phyloP scores from a whole-genome alignment of 1,140 invertebrate genomes.

The Ruditapes philippinarum region DNA sequence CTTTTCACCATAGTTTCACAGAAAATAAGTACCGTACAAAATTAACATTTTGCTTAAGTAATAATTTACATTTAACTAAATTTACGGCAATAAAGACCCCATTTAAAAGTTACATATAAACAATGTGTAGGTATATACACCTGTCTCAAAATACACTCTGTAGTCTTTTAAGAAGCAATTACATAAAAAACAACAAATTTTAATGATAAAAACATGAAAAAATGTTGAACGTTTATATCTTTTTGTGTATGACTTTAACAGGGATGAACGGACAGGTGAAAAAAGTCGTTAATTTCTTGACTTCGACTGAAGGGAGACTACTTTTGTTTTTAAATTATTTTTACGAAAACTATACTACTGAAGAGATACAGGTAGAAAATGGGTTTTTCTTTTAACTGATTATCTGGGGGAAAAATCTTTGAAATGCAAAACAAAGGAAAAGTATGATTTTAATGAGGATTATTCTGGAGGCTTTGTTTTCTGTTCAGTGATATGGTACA shows the following conservation, averaged over 20 bases:
- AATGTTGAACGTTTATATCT: background rate
- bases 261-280: background rate
- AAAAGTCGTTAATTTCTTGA: background rate
- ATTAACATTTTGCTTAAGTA: too few relatives aligned
- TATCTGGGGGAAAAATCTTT: constrained; percentile 19
- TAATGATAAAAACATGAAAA: constrained; percentile 8
- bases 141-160: background rate
- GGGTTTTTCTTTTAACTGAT: background rate
- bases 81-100: too few relatives aligned
- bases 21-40: too few relatives aligned
- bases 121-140: too few relatives aligned
- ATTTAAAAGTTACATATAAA: too few relatives aligned
- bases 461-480: constrained; percentile 34
- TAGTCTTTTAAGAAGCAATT: too few relatives aligned
- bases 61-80: too few relatives aligned
- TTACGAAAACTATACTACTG: background rate
- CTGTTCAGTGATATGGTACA: constrained; percentile 42
- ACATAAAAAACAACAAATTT: background rate
- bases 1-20: too few relatives aligned
- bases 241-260: background rate
- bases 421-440: constrained; percentile 57
- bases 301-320: background rate
- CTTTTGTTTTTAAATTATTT: background rate
- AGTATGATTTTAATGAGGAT: constrained; percentile 63
- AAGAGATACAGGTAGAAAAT: background rate